These are phyloP conservation scores for Meiosimyza decipiens DNA, from an alignment of 2,888 invertebrate genomes.

Conservation along the genomic window DNA sequence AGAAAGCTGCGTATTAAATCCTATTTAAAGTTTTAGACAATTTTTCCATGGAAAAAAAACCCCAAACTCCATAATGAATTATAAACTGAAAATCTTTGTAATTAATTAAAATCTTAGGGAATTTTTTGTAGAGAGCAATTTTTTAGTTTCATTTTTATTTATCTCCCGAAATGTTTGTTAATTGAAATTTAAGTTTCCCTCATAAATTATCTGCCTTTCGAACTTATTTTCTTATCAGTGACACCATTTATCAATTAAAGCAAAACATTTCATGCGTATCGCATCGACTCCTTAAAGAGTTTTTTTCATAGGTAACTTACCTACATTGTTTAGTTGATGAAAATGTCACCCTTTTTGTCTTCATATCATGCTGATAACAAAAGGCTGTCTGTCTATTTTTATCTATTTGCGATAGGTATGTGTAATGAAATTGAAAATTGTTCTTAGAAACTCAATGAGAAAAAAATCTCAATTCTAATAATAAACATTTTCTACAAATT, in stretches of 20 bases:
- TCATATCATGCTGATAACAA: constrained; percentile 5
- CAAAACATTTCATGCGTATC: not conserved
- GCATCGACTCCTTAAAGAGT: not conserved
- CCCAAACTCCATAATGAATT: no score
- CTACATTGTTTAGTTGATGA: constrained; percentile 45
- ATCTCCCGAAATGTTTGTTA: not conserved
- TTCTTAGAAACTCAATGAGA: not conserved
- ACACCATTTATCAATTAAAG: constrained; percentile 21
- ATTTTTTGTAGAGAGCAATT: no score
- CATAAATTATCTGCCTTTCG: not conserved
- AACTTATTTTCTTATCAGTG: constrained; percentile 1
- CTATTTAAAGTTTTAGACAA: no score
- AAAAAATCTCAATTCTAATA: not conserved
- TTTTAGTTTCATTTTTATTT: no score
- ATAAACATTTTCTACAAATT: constrained; percentile 4
- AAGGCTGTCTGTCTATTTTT: not conserved
- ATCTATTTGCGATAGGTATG: not conserved
- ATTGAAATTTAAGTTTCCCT: not conserved
- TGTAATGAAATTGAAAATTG: not conserved
- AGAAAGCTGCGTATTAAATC: no score
- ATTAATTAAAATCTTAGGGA: no score
- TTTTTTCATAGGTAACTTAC: not conserved
- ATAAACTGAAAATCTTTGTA: no score
- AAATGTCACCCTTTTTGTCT: constrained; percentile 44
- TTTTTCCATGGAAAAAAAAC: no score